Evolutionary conservation across 2,888 invertebrate species (phyloP).

Genomic region (Leptinotarsa peninsularis): DNA sequence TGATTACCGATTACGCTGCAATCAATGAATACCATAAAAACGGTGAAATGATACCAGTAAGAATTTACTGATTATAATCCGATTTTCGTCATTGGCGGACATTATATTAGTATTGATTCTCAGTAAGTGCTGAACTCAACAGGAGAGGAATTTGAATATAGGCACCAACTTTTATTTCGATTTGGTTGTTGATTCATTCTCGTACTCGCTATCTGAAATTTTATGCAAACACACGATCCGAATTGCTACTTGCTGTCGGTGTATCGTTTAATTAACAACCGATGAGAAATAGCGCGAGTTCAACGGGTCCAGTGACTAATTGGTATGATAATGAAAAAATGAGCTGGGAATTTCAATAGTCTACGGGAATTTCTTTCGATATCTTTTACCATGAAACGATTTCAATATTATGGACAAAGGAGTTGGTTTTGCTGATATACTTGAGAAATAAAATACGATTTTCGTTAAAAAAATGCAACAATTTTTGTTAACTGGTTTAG

Average conservation of each 20-base stretch:
- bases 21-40: too few species aligned
- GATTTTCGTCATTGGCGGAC: too few species aligned
- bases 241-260: conserved; percentile 25
- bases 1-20: too few species aligned
- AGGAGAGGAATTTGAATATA: background rate
- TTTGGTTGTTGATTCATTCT: background rate
- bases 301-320: conserved; percentile 20
- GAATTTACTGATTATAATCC: too few species aligned
- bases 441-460: too few species aligned
- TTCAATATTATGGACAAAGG: background rate
- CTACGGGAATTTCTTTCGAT: background rate
- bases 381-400: background rate
- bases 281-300: conserved; percentile 21
- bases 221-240: conserved; percentile 27
- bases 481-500: too few species aligned
- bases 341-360: background rate
- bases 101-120: too few species aligned
- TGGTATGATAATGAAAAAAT: conserved; percentile 27
- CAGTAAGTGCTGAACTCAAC: background rate
- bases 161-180: background rate
- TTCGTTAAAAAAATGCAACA: too few species aligned
- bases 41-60: too few species aligned
- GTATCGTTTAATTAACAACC: conserved; percentile 21
- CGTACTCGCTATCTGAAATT: conserved; percentile 17
- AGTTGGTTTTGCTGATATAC: too few species aligned